Evolutionary conservation across 2,888 invertebrate genomes (phyloP).

Genomic region (Dendrolimus pini): DNA sequence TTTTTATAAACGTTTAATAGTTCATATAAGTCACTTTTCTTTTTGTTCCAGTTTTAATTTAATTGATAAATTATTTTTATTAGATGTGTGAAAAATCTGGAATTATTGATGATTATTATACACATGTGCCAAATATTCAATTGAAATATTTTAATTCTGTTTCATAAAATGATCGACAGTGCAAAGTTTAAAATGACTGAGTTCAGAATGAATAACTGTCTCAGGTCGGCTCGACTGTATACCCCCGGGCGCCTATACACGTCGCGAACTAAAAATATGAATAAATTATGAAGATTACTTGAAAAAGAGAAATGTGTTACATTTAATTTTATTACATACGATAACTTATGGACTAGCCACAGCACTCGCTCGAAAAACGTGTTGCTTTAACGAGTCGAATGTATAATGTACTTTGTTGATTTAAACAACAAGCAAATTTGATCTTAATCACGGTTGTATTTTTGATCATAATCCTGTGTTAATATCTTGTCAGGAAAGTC

Average conservation of each 20-base stretch:
- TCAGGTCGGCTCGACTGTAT: constrained; percentile 8
- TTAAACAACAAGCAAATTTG: constrained; percentile 11
- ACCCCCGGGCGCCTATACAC: constrained; percentile 56
- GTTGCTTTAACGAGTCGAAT: constrained; percentile 29
- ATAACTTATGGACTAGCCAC: constrained; percentile 71
- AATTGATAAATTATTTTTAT: no score
- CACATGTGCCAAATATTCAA: no score
- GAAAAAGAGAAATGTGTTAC: constrained; percentile 76
- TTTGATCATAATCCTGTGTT: constrained; percentile 17
- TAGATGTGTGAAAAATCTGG: no score
- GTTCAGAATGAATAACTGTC: not conserved
- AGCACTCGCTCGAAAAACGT: constrained; percentile 66
- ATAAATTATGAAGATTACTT: constrained; percentile 75
- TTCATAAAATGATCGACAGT: no score
- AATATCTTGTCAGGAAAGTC: constrained; percentile 22
- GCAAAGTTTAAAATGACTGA: no score
- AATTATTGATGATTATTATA: no score
- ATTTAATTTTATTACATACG: constrained; percentile 76
- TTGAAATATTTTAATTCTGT: no score
- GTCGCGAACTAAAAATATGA: constrained; percentile 70
- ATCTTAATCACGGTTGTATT: constrained; percentile 3
- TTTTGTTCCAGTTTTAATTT: no score
- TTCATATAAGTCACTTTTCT: no score
- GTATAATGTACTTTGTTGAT: constrained; percentile 19
- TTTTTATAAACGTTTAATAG: no score